Evolutionary conservation across 1,140 invertebrate species (phyloP), one percentile per base, ranked within the genome.

Genomic region (Helicoverpa zea): DNA sequence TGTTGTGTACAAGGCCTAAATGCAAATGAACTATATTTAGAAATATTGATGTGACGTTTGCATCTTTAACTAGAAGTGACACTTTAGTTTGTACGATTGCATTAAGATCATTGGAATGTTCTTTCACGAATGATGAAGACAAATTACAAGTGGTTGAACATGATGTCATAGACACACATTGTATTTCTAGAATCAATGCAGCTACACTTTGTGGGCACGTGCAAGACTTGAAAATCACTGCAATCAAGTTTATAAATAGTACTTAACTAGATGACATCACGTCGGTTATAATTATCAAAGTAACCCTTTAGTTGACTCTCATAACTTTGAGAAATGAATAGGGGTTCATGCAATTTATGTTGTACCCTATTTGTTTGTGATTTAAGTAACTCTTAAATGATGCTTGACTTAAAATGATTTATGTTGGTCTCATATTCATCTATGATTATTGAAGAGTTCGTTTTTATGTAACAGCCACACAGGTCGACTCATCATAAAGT

Each of bases 251-350:
- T 72, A 52, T 72, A 52, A 54, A 72, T 72, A 72, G 47, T 72
- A 51, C 47, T 54, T 51, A 52, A 72, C 49, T 72, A 13, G 18
- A 52, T 30, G 49, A 18, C 18, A 43, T 29, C 68, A 52, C 23
- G 68, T 72, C 68, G 47, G 18, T 72, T 72, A 72, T 72, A 72
- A 72, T 72, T 72, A 72, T 72, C 47, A 72, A 23, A 52, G 68
- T 72, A 52, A 72, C 68, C 68, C 49, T 52, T n/a, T n/a, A 72
- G 47, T 72, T 72, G 68, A 72, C 68, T 72, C 49, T 14, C 23
- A 52, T 72, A 72, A 72, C 68, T 72, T 52, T 43, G 63, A 29
- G 49, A 13, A 72, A 72, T 72, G 68, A 29, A 18, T 30, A 47
- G 35, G 29, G 23, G 18, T 72, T 14, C 23, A 13, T 30, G 12